These are phyloP conservation scores for Sphyrna mokarran DNA, from an alignment of 2,113 vertebrate species.

Conservation along the genomic window DNA sequence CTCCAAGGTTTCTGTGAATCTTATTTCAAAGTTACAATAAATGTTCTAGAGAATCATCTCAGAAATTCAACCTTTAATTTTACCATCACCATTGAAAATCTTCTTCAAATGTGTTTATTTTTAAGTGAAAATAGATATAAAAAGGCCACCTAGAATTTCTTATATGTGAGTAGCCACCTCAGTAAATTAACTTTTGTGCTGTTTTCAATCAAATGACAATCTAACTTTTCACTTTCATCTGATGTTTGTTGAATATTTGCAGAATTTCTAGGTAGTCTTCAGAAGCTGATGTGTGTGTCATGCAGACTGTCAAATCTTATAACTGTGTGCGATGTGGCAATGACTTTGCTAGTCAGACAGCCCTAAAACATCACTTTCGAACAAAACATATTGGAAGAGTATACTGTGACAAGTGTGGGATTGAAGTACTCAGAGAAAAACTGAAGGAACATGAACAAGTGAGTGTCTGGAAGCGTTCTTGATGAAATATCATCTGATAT, in stretches of 20 bases:
- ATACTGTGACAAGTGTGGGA: conserved; percentile 40
- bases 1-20: not conserved
- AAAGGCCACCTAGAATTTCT: not conserved
- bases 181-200: not conserved
- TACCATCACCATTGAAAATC: too few species aligned
- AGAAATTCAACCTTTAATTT: not conserved
- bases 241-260: not conserved
- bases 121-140: not conserved
- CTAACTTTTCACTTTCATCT: not conserved
- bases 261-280: not conserved
- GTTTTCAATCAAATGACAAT: not conserved
- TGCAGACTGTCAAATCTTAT: conserved; percentile 40
- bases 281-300: conserved; percentile 28
- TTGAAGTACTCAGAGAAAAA: conserved; percentile 26
- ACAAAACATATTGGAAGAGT: conserved; percentile 45
- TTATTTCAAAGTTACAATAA: not conserved
- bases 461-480: not conserved
- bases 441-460: conserved; percentile 22
- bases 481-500: not conserved
- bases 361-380: conserved; percentile 42
- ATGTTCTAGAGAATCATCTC: not conserved
- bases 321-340: conserved; percentile 40
- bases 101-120: not conserved
- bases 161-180: not conserved
- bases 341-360: conserved; percentile 39